phyloP scores from a whole-genome alignment of 1,140 invertebrate species.

The Spodoptera frugiperda region DNA sequence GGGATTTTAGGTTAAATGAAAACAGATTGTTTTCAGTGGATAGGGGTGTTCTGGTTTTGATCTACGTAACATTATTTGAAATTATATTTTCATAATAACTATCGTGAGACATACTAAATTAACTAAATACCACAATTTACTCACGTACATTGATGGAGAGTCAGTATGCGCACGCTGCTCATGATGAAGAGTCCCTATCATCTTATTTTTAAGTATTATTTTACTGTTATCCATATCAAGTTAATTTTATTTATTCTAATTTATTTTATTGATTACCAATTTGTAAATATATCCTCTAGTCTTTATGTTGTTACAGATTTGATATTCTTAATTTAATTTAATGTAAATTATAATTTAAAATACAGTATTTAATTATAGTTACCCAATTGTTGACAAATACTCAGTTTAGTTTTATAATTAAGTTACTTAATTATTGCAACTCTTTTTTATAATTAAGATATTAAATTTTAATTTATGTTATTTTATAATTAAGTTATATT shows the following conservation, averaged over 20 bases:
- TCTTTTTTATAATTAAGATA: neutral
- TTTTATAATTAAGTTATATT: neutral
- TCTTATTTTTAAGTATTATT: no score
- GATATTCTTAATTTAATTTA: neutral
- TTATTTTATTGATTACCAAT: conserved; percentile 50
- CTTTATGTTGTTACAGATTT: conserved; percentile 28
- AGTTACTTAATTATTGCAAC: neutral
- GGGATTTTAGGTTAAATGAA: no score
- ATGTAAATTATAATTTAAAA: neutral
- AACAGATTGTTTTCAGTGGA: no score
- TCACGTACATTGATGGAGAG: no score
- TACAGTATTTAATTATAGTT: conserved; percentile 26
- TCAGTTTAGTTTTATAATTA: neutral
- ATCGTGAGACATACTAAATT: no score
- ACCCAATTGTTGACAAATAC: conserved; percentile 5
- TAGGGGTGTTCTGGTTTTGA: no score
- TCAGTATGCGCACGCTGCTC: no score
- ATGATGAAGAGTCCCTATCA: no score
- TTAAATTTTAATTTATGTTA: neutral
- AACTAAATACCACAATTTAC: no score
- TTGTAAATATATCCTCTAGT: conserved; percentile 61
- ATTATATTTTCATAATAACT: no score
- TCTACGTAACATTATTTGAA: no score
- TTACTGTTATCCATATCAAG: no score
- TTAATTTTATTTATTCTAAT: neutral